Conservation (phyloP, 2,888 invertebrate genomes). For the Pharmacophagus antenor region DNA sequence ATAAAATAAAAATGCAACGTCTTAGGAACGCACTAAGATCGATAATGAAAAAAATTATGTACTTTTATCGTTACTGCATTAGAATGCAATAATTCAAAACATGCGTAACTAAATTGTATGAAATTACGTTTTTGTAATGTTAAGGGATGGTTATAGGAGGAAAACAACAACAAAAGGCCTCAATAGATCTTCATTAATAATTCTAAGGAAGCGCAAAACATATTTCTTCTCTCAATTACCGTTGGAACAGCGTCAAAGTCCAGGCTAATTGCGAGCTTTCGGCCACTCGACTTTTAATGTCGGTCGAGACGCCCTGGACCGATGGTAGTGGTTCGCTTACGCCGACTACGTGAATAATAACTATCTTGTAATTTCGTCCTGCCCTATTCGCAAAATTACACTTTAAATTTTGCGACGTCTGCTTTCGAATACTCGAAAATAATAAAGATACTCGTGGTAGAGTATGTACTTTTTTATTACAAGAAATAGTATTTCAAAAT, state of each 20-base stretch:
- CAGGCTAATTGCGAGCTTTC: constrained; percentile 75
- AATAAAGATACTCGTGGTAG: constrained; percentile 32
- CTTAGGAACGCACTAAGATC: too few relatives aligned
- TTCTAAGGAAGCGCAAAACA: constrained; percentile 58
- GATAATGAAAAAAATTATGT: too few relatives aligned
- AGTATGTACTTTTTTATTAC: too few relatives aligned
- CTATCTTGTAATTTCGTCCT: constrained; percentile 47
- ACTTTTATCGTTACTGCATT: too few relatives aligned
- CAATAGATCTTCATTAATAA: constrained; percentile 54
- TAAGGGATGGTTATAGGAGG: constrained; percentile 12
- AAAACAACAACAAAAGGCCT: constrained; percentile 33
- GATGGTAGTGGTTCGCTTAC: constrained; percentile 44
- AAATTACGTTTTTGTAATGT: not conserved
- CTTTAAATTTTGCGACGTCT: constrained; percentile 39
- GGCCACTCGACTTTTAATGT: constrained; percentile 70
- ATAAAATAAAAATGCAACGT: too few relatives aligned
- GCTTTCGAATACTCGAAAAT: constrained; percentile 36
- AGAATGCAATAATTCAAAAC: too few relatives aligned
- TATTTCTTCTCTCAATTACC: constrained; percentile 73
- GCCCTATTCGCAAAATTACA: constrained; percentile 50
- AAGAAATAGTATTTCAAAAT: too few relatives aligned
- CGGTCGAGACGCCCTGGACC: constrained; percentile 40
- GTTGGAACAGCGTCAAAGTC: constrained; percentile 63
- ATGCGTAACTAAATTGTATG: not conserved
- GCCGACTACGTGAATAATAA: constrained; percentile 56